Percentiles rank a stretch among this genome's conserved stretches.
Evolutionary conservation across 2,888 invertebrate species (phyloP).

Genomic region (Pachymerium ferrugineum): DNA sequence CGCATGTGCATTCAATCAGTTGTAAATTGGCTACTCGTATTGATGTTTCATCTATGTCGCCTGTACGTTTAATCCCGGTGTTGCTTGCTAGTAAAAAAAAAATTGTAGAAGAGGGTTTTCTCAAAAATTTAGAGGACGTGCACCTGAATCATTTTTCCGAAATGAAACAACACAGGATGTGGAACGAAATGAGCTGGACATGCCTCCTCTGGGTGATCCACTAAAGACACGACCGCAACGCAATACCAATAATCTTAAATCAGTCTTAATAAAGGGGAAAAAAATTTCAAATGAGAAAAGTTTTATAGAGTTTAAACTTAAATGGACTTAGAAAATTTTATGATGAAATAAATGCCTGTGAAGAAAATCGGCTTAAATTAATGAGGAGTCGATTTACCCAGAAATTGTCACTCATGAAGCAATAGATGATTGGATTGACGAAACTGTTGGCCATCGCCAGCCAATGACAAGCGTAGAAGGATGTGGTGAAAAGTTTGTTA

Average conservation of each 20-base stretch:
- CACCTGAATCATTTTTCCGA: slow-evolving; percentile 34
- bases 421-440: slow-evolving; percentile 42
- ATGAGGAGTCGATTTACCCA: slow-evolving; percentile 38
- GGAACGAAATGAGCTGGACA: slow-evolving; percentile 32
- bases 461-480: slow-evolving; percentile 40
- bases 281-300: not conserved
- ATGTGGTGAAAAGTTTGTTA: not conserved
- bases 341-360: not conserved
- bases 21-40: slow-evolving; percentile 10
- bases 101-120: not conserved
- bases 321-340: not conserved
- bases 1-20: not conserved
- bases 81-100: not conserved
- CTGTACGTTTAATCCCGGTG: not conserved
- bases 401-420: slow-evolving; percentile 44
- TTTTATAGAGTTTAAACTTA: not conserved
- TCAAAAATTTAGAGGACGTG: not conserved
- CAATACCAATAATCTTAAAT: slow-evolving; percentile 23
- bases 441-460: slow-evolving; percentile 39
- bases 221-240: slow-evolving; percentile 28
- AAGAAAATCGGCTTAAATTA: not conserved
- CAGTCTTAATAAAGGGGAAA: slow-evolving; percentile 10
- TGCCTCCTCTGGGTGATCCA: slow-evolving; percentile 16
- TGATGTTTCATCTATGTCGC: not conserved
- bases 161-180: slow-evolving; percentile 35